Evolutionary conservation across 2,797 vertebrate species (phyloP).

Genomic region (Strix occidentalis): DNA sequence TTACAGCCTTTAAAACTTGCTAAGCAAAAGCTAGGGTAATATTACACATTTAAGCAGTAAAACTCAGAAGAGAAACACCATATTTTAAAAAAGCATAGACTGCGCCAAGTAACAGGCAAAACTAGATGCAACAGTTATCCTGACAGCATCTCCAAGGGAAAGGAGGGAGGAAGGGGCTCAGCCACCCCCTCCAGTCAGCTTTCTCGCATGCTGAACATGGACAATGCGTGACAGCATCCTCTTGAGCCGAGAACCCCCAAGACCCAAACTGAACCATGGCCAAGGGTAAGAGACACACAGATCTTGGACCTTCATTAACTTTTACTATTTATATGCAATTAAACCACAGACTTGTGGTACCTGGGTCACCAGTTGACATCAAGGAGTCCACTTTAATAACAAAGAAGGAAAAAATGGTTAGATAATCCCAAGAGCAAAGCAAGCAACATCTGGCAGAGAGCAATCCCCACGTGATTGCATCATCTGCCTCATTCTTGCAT

Average conservation of each 20-base stretch:
- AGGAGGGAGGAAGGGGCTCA: background rate
- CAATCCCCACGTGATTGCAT: background rate
- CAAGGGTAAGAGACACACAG: background rate
- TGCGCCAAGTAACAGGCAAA: background rate
- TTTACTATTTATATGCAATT: background rate
- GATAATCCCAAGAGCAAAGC: background rate
- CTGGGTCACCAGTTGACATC: background rate
- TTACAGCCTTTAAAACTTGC: background rate
- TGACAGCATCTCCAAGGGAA: too few species aligned
- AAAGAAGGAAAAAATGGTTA: background rate
- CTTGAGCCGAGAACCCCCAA: fast-evolving
- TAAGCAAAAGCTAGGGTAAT: background rate
- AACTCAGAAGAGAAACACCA: background rate
- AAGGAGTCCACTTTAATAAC: background rate
- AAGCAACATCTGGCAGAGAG: background rate
- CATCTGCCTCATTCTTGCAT: background rate
- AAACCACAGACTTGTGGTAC: background rate
- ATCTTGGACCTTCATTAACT: background rate
- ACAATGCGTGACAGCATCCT: too few species aligned
- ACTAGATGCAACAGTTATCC: background rate
- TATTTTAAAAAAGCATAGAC: background rate
- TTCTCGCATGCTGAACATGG: fast-evolving
- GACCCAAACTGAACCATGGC: background rate
- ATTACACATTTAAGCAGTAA: background rate
- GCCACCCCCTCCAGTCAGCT: background rate